These are phyloP conservation scores for Trachelus tabidus DNA, from an alignment of 2,888 invertebrate genomes.

Conservation along the genomic window DNA sequence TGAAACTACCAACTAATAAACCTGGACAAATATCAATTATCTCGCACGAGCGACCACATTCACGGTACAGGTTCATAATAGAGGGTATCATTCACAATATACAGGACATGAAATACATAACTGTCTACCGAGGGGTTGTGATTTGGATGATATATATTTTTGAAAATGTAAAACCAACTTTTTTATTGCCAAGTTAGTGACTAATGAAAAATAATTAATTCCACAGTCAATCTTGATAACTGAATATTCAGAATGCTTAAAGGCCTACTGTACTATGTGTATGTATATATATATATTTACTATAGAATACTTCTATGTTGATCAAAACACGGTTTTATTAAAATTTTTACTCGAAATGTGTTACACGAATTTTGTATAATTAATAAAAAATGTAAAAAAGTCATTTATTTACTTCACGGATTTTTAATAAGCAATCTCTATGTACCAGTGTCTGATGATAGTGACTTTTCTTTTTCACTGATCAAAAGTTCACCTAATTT, in stretches of 20 bases:
- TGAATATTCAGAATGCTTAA: neutral
- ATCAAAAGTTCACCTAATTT: neutral
- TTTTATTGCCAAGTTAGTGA: neutral
- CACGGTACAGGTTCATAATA: neutral
- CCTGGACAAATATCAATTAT: constrained; percentile 6
- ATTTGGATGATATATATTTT: neutral
- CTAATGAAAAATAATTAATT: neutral
- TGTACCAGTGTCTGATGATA: neutral
- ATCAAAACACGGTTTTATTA: neutral
- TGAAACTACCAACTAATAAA: neutral
- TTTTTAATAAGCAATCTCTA: neutral
- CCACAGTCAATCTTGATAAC: neutral
- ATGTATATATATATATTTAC: neutral
- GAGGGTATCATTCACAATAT: neutral
- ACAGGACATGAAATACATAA: neutral
- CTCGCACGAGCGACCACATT: neutral
- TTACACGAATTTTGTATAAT: neutral
- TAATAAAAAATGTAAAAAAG: neutral
- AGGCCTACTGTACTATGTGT: neutral
- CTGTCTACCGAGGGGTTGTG: neutral
- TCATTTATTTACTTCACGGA: neutral
- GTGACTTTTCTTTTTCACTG: neutral
- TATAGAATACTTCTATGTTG: neutral
- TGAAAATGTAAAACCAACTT: neutral
- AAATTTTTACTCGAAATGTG: neutral